These are phyloP conservation scores for Trachymyrmex cornetzi DNA, from an alignment of 1,140 invertebrate species.

Conservation along the genomic window DNA sequence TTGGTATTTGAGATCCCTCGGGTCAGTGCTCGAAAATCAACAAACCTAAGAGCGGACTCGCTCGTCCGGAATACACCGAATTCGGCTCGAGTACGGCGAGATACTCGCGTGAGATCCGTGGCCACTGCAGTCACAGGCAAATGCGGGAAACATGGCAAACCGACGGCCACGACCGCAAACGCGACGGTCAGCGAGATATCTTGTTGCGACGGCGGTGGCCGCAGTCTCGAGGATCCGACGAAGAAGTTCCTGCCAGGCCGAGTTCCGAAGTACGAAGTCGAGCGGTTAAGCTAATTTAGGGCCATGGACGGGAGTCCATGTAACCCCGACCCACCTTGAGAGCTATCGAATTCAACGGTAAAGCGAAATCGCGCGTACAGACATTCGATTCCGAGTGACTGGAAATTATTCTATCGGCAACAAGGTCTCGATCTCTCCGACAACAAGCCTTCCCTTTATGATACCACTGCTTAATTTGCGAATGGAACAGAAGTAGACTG, in stretches of 20 bases:
- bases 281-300: conserved; percentile 59
- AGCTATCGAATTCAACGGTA: conserved; percentile 21
- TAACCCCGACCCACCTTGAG: conserved; percentile 12
- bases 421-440: neutral
- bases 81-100: neutral
- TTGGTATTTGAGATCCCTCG: conserved; percentile 18
- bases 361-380: conserved; percentile 44
- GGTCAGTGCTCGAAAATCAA: conserved; percentile 50
- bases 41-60: conserved; percentile 34
- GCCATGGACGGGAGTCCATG: neutral
- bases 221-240: conserved; percentile 44
- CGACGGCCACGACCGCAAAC: conserved; percentile 60
- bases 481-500: neutral
- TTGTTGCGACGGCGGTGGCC: conserved; percentile 28
- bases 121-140: conserved; percentile 47
- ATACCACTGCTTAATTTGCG: neutral
- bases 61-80: conserved; percentile 24
- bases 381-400: conserved; percentile 20
- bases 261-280: conserved; percentile 47
- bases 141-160: conserved; percentile 45
- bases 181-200: conserved; percentile 62
- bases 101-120: conserved; percentile 42
- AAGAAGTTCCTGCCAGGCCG: conserved; percentile 45
- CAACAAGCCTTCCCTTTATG: neutral
- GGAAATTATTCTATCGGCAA: conserved; percentile 14